Evolutionary conservation across 2,888 invertebrate genomes (phyloP), one percentile per base, ranked within the genome.

Genomic region (Tanypteryx hageni): DNA sequence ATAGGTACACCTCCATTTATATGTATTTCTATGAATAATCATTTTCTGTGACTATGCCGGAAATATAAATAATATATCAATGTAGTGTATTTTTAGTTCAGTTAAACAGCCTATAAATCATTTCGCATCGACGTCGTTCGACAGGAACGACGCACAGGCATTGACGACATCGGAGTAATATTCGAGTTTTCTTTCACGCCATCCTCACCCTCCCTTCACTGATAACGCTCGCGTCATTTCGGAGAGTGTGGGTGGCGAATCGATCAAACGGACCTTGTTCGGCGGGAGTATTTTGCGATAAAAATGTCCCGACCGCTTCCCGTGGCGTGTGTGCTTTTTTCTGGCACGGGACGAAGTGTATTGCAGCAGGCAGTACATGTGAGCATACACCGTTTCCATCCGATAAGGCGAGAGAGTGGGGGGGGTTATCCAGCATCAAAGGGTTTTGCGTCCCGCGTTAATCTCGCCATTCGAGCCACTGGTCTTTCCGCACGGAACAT

Each of bases 401-500:
- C 44, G 64, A 18, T 18, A 27, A 61, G 64, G 64, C 18, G 44
- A 44, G 86, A 22, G 22, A 61, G 86, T 16, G n/a, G n/a, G n/a
- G n/a, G 31, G n/a, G 31, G 64, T 89, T 89, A 89, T 89, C 89
- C 89, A 14, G 89, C 89, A 89, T 89, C 89, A 89, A 89, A 89
- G 64, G 89, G 89, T 89, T 89, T 89, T 89, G 89, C 64, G 89
- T 44, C 64, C 89, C 44, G 89, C 89, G 89, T 89, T 89, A 89
- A 89, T 89, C 89, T 89, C 89, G 64, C 89, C 89, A 64, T 44
- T 89, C 89, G 89, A 89, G 89, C 89, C 89, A 89, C 56, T 89
- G 89, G 89, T 89, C 89, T 89, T 89, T 89, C 89, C 89, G 89
- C 89, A 89, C 89, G 64, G 89, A 89, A 89, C 89, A 89, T 89